Conservation (phyloP, 2,888 invertebrate species). For the Polia nebulosa region DNA sequence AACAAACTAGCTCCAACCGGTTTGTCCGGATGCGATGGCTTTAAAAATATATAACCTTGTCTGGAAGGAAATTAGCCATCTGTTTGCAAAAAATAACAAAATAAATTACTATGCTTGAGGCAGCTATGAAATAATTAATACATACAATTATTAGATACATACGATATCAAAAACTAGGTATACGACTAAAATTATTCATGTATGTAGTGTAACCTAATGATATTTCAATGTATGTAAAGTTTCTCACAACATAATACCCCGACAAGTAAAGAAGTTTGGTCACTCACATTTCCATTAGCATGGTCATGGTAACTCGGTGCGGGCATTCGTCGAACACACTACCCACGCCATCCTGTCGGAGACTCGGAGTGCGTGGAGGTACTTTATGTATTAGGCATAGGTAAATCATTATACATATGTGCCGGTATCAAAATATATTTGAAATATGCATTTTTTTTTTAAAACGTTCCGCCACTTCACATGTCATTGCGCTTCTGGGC, state of each 20-base stretch:
- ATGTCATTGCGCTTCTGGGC: not conserved
- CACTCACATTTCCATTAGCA: conserved; percentile 55
- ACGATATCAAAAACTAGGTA: conserved; percentile 13
- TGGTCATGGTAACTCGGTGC: conserved; percentile 44
- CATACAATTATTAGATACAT: conserved; percentile 13
- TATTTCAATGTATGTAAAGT: conserved; percentile 36
- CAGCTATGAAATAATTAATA: conserved; percentile 16
- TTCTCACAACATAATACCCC: conserved; percentile 26
- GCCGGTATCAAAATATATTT: conserved; percentile 3
- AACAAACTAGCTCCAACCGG: conserved; percentile 56
- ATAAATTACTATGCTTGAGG: conserved; percentile 24
- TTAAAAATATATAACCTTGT: conserved; percentile 61
- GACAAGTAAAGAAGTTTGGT: conserved; percentile 39
- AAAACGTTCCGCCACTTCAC: not conserved
- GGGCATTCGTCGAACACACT: conserved; percentile 41
- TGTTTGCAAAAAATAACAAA: conserved; percentile 45
- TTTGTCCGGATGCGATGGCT: conserved; percentile 59
- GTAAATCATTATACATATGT: conserved; percentile 35
- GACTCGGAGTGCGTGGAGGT: conserved; percentile 34
- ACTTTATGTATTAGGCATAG: conserved; percentile 34
- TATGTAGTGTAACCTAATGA: conserved; percentile 25
- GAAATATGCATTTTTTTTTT: too few species aligned
- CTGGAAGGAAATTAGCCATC: conserved; percentile 58
- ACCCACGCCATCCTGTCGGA: conserved; percentile 64
- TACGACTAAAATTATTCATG: conserved; percentile 17